Evolutionary conservation across 2,888 invertebrate genomes (phyloP).

Genomic region (Trachelus troglodyta): DNA sequence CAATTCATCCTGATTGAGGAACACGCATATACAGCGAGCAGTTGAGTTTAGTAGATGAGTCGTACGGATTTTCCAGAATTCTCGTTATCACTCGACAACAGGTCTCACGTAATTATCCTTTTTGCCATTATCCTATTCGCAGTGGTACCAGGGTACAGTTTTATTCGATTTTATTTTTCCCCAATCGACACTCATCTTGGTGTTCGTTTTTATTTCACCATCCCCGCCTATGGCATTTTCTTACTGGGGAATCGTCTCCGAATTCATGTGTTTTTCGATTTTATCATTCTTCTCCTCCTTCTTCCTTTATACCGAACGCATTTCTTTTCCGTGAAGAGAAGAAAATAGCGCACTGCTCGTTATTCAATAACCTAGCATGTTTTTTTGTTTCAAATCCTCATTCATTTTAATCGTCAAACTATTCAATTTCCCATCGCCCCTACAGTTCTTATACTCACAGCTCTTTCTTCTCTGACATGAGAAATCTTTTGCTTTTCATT

Average conservation of each 20-base stretch:
- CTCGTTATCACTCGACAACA: background rate
- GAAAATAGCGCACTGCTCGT: too few species aligned
- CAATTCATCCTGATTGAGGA: background rate
- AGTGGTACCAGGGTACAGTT: background rate
- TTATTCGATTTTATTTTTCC: conserved; percentile 8
- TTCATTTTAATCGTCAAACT: too few species aligned
- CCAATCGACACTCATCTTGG: conserved; percentile 1
- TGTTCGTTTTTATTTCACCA: background rate
- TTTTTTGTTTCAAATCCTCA: too few species aligned
- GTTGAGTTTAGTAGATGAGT: background rate
- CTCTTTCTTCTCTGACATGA: background rate
- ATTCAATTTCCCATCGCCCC: too few species aligned
- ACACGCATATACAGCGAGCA: background rate
- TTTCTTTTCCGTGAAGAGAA: too few species aligned
- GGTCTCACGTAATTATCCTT: conserved; percentile 12
- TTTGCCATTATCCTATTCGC: conserved; percentile 13
- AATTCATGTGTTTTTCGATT: background rate
- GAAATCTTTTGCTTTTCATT: conserved; percentile 12
- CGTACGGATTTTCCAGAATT: background rate
- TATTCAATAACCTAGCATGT: too few species aligned
- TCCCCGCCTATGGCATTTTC: background rate
- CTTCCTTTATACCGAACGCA: background rate
- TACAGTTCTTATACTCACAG: too few species aligned
- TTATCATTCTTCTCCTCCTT: background rate
- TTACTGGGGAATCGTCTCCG: background rate